Conservation (phyloP, 2,888 invertebrate genomes). For the Eledona agricola region DNA sequence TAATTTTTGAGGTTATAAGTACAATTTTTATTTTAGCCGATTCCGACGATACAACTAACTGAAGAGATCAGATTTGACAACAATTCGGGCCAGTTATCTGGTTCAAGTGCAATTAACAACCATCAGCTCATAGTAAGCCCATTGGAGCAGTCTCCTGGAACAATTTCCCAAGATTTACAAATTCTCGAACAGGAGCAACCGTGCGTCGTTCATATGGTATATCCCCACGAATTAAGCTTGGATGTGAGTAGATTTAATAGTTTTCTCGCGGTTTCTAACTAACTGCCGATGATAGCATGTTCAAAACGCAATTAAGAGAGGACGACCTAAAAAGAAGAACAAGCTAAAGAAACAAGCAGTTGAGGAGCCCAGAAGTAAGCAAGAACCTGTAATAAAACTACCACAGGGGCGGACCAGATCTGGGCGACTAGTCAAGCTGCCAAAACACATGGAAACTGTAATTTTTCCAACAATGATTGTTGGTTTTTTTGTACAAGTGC, state of each 20-base stretch:
- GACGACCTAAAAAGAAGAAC: slow-evolving; percentile 52
- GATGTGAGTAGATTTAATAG: slow-evolving; percentile 42
- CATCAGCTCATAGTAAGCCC: too few relatives aligned
- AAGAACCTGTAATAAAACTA: slow-evolving; percentile 29
- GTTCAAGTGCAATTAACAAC: too few relatives aligned
- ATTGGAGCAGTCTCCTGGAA: slow-evolving; percentile 6
- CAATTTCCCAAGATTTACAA: slow-evolving; percentile 1
- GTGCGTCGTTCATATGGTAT: slow-evolving; percentile 48
- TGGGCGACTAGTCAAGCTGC: slow-evolving; percentile 56
- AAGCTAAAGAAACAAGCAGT: slow-evolving; percentile 30
- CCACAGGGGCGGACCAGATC: slow-evolving; percentile 59
- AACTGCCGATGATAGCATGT: slow-evolving; percentile 27
- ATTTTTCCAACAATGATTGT: slow-evolving; percentile 20
- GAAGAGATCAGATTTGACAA: too few relatives aligned
- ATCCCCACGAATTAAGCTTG: slow-evolving; percentile 56
- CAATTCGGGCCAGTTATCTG: too few relatives aligned
- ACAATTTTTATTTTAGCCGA: too few relatives aligned
- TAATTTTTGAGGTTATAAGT: too few relatives aligned
- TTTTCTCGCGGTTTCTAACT: slow-evolving; percentile 10
- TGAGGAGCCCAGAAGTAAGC: slow-evolving; percentile 23
- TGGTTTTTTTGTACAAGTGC: slow-evolving; percentile 11
- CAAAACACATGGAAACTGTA: slow-evolving; percentile 55
- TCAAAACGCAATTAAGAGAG: slow-evolving; percentile 37
- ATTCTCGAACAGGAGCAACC: slow-evolving; percentile 20
- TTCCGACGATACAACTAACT: too few relatives aligned